Conservation (phyloP, 2,797 vertebrate genomes). For the Enteromius viviparus region DNA sequence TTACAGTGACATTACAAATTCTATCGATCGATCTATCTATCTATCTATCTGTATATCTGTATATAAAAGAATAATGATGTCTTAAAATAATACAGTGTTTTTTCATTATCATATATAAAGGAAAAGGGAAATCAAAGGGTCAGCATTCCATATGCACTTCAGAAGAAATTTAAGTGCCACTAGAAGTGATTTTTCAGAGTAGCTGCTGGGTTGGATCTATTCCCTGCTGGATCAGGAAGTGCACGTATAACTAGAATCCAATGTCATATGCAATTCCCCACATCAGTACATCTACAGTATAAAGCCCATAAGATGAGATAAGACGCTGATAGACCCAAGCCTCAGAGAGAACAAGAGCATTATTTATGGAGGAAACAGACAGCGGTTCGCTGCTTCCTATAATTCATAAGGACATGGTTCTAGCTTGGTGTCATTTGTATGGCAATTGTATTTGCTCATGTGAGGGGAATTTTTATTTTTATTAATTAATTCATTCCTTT, state of each 20-base stretch:
- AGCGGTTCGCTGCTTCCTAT: not conserved
- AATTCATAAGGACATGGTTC: not conserved
- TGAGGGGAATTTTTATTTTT: not conserved
- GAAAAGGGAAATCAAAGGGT: not conserved
- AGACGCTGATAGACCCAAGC: not conserved
- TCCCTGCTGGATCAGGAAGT: not conserved
- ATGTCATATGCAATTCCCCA: not conserved
- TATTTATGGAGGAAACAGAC: not conserved
- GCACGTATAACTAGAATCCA: not conserved
- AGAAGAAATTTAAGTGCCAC: not conserved
- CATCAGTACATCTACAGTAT: not conserved
- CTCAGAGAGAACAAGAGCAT: not conserved
- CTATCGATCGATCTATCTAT: not conserved
- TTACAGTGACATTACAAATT: not conserved
- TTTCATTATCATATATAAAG: not conserved
- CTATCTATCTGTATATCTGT: not conserved
- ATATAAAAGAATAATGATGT: not conserved
- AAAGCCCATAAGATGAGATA: not conserved
- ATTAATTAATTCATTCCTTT: not conserved
- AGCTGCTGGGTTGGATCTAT: not conserved
- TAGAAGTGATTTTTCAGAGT: not conserved
- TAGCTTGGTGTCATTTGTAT: not conserved
- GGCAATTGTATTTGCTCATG: not conserved
- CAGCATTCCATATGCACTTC: conserved; percentile 13
- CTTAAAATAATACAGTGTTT: not conserved